These are phyloP conservation scores for Candidula unifasciata DNA, from an alignment of 2,888 invertebrate genomes.

Conservation along the genomic window DNA sequence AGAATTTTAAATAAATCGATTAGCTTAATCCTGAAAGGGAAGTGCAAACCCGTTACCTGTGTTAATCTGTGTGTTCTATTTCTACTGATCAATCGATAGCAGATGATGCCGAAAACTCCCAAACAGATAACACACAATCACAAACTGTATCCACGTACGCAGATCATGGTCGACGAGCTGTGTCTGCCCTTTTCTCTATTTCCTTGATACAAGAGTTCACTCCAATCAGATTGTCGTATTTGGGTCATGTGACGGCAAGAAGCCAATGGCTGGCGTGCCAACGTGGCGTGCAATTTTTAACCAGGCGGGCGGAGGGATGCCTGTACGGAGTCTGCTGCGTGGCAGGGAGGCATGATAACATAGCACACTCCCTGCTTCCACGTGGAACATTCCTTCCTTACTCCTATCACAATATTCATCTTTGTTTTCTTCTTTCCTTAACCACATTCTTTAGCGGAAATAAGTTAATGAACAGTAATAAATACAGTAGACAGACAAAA, in stretches of 20 bases:
- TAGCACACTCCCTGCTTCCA: constrained; percentile 47
- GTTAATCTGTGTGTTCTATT: neutral
- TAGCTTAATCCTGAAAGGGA: too few relatives aligned
- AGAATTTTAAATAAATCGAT: too few relatives aligned
- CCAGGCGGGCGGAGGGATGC: constrained; percentile 25
- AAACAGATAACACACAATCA: constrained; percentile 5
- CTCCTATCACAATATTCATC: neutral
- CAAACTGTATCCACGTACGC: constrained; percentile 46
- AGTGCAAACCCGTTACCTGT: neutral
- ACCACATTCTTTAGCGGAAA: too few relatives aligned
- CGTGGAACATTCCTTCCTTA: constrained; percentile 52
- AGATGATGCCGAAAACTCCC: neutral
- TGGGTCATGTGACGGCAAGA: constrained; percentile 49
- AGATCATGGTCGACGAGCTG: constrained; percentile 12
- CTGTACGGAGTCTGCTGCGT: constrained; percentile 45
- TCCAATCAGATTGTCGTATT: constrained; percentile 50
- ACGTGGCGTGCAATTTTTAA: constrained; percentile 55
- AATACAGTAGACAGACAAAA: too few relatives aligned
- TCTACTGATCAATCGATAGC: neutral
- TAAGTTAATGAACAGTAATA: too few relatives aligned
- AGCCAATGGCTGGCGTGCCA: constrained; percentile 56
- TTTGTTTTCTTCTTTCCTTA: too few relatives aligned
- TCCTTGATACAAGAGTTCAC: constrained; percentile 38
- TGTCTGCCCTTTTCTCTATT: constrained; percentile 8
- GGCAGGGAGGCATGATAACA: constrained; percentile 50